phyloP scores from a whole-genome alignment of 2,113 vertebrate species.

The Psilopsiagon aymara region DNA sequence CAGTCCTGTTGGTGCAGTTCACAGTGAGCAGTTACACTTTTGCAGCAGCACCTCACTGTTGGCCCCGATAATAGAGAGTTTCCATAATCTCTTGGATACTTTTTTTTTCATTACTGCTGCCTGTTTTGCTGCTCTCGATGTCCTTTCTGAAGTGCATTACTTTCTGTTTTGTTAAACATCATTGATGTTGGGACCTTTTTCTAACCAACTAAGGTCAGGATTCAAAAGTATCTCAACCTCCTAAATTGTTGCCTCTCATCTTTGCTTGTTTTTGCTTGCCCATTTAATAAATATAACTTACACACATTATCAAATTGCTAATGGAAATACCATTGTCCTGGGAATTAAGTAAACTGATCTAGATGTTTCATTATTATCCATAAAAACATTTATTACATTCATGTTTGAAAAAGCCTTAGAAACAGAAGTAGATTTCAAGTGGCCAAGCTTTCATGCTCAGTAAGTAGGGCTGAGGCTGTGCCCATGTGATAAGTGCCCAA shows the following conservation, averaged over 20 bases:
- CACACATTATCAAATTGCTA: background rate
- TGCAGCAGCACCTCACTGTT: background rate
- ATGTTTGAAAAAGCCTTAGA: background rate
- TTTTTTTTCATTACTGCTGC: background rate
- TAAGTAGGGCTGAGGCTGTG: background rate
- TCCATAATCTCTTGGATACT: background rate
- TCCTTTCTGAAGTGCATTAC: background rate
- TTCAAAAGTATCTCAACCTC: background rate
- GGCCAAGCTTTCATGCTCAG: background rate
- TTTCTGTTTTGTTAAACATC: background rate
- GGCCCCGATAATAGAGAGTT: background rate
- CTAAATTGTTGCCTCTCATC: background rate
- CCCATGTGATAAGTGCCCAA: fast-evolving
- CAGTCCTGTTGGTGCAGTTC: background rate
- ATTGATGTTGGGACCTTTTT: background rate
- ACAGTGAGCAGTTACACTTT: background rate
- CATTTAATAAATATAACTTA: background rate
- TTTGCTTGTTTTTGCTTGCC: background rate
- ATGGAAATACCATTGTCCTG: background rate
- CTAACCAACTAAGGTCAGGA: background rate
- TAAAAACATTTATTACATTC: background rate
- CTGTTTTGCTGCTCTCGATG: background rate
- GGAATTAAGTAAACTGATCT: background rate
- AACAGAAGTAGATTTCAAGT: background rate
- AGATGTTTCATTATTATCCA: background rate